phyloP scores from a whole-genome alignment of 1,140 invertebrate genomes.

The Palaemon carinicauda region DNA sequence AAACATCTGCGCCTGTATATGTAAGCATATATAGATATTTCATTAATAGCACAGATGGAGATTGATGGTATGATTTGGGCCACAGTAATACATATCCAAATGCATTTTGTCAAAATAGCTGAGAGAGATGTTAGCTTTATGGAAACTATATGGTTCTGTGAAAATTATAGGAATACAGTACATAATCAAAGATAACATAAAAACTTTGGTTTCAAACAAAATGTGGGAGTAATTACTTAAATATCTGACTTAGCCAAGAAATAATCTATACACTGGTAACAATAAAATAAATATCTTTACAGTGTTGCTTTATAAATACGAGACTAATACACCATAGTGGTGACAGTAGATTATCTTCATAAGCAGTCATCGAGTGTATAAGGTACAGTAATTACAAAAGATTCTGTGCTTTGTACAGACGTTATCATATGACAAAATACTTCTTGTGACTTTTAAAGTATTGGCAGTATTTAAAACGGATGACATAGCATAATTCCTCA shows the following conservation, averaged over 20 bases:
- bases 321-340: slow-evolving; percentile 41
- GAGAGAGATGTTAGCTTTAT: neutral
- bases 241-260: slow-evolving; percentile 20
- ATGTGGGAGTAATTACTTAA: slow-evolving; percentile 17
- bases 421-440: slow-evolving; percentile 52
- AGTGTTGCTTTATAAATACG: slow-evolving; percentile 27
- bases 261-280: slow-evolving; percentile 49
- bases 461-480: slow-evolving; percentile 45
- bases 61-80: too few relatives aligned
- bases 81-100: too few relatives aligned
- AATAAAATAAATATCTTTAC: slow-evolving; percentile 35
- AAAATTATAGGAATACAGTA: slow-evolving; percentile 52
- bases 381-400: slow-evolving; percentile 31
- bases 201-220: slow-evolving; percentile 51
- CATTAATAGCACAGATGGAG: too few relatives aligned
- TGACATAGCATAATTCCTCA: slow-evolving; percentile 30
- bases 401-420: slow-evolving; percentile 52
- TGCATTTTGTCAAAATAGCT: too few relatives aligned
- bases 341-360: slow-evolving; percentile 31
- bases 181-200: slow-evolving; percentile 44
- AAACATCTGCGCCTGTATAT: too few relatives aligned
- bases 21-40: too few relatives aligned
- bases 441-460: slow-evolving; percentile 47
- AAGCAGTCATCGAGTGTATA: slow-evolving; percentile 9
- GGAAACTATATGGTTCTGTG: slow-evolving; percentile 43